Evolutionary conservation across 2,797 vertebrate genomes (phyloP).

Genomic region (Labroides dimidiatus): DNA sequence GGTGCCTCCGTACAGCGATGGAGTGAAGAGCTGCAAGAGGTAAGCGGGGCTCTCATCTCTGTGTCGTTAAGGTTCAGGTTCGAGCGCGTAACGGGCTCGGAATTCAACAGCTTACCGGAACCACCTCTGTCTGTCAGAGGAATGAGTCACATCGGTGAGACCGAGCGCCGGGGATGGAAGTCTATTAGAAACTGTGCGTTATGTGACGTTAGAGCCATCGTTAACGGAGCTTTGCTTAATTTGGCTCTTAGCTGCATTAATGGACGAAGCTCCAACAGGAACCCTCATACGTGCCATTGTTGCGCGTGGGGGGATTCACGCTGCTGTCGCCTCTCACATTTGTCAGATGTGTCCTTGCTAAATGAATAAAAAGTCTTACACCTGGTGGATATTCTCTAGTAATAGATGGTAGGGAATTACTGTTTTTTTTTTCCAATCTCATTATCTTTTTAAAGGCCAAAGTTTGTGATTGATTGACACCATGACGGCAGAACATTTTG

Average conservation of each 20-base stretch:
- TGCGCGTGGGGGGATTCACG: slow-evolving; percentile 25
- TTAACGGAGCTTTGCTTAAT: not conserved
- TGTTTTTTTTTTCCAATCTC: too few relatives aligned
- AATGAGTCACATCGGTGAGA: slow-evolving; percentile 24
- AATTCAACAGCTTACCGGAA: slow-evolving; percentile 32
- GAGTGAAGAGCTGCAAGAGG: slow-evolving; percentile 56
- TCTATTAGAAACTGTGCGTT: not conserved
- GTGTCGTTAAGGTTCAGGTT: not conserved
- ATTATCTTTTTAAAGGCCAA: not conserved
- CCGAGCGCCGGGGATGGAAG: not conserved
- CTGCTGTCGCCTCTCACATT: not conserved
- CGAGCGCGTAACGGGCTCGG: not conserved
- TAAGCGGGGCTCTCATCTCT: slow-evolving; percentile 33
- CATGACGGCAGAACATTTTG: not conserved
- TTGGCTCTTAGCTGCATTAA: slow-evolving; percentile 26
- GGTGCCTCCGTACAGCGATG: slow-evolving; percentile 38
- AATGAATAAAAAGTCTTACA: not conserved
- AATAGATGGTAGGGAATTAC: not conserved
- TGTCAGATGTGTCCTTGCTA: not conserved
- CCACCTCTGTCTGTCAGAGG: slow-evolving; percentile 1
- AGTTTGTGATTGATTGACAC: slow-evolving; percentile 30
- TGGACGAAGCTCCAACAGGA: slow-evolving; percentile 19
- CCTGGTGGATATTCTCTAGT: not conserved
- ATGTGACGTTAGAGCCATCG: not conserved
- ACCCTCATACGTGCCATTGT: not conserved